Evolutionary conservation across 1,140 invertebrate genomes (phyloP).

Genomic region (Bradynema listronoti): DNA sequence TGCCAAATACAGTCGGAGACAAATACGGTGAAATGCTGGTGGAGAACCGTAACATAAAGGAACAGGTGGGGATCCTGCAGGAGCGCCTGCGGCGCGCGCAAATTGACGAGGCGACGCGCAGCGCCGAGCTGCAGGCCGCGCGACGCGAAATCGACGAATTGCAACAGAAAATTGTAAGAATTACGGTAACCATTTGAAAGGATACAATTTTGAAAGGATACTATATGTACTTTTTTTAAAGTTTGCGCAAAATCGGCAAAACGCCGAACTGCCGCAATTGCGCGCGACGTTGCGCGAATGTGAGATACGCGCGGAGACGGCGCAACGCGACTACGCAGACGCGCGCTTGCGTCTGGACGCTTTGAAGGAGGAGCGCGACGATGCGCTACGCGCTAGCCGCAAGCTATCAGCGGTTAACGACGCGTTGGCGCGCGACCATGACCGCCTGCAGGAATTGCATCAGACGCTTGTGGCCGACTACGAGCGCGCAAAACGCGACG

Average conservation of each 20-base stretch:
- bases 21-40: slow-evolving; percentile 25
- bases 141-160: slow-evolving; percentile 34
- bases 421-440: slow-evolving; percentile 27
- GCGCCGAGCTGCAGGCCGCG: slow-evolving; percentile 30
- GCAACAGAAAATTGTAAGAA: slow-evolving; percentile 31
- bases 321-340: slow-evolving; percentile 15
- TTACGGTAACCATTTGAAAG: slow-evolving; percentile 3
- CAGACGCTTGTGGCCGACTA: slow-evolving; percentile 33
- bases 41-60: slow-evolving; percentile 33
- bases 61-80: slow-evolving; percentile 29
- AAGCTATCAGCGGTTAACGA: slow-evolving; percentile 25
- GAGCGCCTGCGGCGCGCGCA: slow-evolving; percentile 23
- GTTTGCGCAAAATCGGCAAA: slow-evolving; percentile 15
- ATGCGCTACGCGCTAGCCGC: slow-evolving; percentile 16
- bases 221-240: slow-evolving; percentile 11
- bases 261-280: slow-evolving; percentile 27
- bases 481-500: slow-evolving; percentile 24
- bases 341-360: slow-evolving; percentile 25
- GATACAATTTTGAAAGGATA: background rate
- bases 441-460: slow-evolving; percentile 32
- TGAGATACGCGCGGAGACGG: slow-evolving; percentile 30
- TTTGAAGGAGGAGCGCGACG: slow-evolving; percentile 8
- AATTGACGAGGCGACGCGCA: slow-evolving; percentile 17
- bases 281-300: slow-evolving; percentile 25
- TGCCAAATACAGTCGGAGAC: slow-evolving; percentile 28